A percentile compares a stretch with the other conserved stretches of the same genome.
These are phyloP conservation scores for Betta splendens DNA, from an alignment of 2,797 vertebrate species.

Conservation along the genomic window DNA sequence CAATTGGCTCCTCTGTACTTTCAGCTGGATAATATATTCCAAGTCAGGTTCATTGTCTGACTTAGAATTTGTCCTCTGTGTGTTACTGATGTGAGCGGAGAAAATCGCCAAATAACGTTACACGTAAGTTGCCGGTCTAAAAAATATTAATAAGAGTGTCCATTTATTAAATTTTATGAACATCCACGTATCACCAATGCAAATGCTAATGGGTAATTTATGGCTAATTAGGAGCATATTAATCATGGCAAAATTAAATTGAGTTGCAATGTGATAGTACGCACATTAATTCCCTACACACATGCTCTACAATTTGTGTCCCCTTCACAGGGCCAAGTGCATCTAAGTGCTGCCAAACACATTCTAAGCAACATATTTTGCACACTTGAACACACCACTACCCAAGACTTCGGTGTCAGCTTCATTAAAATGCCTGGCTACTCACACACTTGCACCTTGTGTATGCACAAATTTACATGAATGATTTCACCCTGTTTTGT, in stretches of 20 bases:
- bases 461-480: constrained; percentile 71
- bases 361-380: constrained; percentile 53
- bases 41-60: constrained; percentile 23
- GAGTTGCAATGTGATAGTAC: constrained; percentile 41
- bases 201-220: constrained; percentile 27
- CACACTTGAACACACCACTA: constrained; percentile 63
- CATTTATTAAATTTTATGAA: constrained; percentile 7
- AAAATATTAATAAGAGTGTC: constrained; percentile 3
- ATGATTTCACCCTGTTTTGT: constrained; percentile 64
- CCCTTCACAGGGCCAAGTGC: constrained; percentile 49
- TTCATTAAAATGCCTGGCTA: constrained; percentile 71
- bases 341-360: constrained; percentile 51
- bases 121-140: background rate
- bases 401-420: constrained; percentile 60
- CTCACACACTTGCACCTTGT: constrained; percentile 63
- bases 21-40: constrained; percentile 12
- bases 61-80: constrained; percentile 22
- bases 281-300: constrained; percentile 51
- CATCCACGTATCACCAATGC: constrained; percentile 10
- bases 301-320: constrained; percentile 49
- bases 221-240: constrained; percentile 56
- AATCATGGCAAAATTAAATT: constrained; percentile 52
- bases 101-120: background rate
- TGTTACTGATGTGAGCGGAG: background rate
- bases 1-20: constrained; percentile 7